Evolutionary conservation across 2,888 invertebrate species (phyloP), one percentile per base, ranked within the genome.

Genomic region (Phortica magna): DNA sequence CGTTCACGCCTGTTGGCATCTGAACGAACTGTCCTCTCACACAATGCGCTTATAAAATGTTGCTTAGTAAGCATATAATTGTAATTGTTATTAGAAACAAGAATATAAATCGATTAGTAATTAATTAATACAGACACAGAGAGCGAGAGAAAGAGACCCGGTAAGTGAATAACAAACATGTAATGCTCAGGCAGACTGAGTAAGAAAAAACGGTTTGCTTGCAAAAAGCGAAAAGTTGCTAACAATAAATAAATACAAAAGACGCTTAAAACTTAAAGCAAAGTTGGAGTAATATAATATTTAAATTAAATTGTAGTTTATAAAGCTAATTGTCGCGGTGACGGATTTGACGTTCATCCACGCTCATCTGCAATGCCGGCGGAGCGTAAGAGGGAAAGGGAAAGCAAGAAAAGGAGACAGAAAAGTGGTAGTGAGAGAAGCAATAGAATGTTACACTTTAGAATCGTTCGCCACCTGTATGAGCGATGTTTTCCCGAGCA

Each of bases 401-500:
- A 68, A 43, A n/a, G 17, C 12, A 42, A 48, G 68, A n/a, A 19
- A 17, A 59, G 59, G 3, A 17, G 10, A 31, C 7, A 31, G 9
- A 65, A 2, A 31, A 65, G 65, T 0, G 22, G 5, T 14, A 31
- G 12, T 65, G 14, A 64, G 57, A 14, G 12, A 68, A 39, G 9
- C 48, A 59, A n/a, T 41, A 59, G n/a, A 59, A 12, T 12, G 41
- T n/a, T 92, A 43, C 57, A 73, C 42, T 31, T 53, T 43, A 19
- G 68, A 57, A 41, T 4, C 53, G 57, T 7, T 41, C 82, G 82
- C 75, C 76, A 93, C 92, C 93, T 92, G 92, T 92, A 92, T 90
- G 87, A 83, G 91, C 89, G 84, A 91, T 88, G 91, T 93, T 88
- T 92, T 90, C 61, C 79, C 92, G 92, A 79, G 92, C 92, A 83